These are phyloP conservation scores for Schmidtea mediterranea DNA, from an alignment of 1,140 invertebrate genomes.

Conservation along the genomic window DNA sequence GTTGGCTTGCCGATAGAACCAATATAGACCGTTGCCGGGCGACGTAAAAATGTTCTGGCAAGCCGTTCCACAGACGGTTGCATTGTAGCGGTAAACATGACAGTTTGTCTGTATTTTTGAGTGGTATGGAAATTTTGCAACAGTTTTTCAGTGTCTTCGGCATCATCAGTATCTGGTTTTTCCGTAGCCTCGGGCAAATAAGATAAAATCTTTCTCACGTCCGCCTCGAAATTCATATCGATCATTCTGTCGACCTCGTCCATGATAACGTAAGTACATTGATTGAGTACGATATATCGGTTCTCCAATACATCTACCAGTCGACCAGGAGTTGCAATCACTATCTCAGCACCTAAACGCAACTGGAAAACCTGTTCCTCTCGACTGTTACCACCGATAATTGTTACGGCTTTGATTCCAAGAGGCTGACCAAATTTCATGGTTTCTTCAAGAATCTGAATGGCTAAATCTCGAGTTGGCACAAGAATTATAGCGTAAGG, in stretches of 20 bases:
- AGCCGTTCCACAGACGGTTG: conserved; percentile 80
- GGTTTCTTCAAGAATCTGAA: conserved; percentile 97
- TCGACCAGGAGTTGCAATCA: conserved; percentile 98
- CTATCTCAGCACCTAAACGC: conserved; percentile 68
- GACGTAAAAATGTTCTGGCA: conserved; percentile 65
- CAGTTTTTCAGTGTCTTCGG: conserved; percentile 68
- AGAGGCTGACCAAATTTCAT: conserved; percentile 80
- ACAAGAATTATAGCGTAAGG: conserved; percentile 96
- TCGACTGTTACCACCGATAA: conserved; percentile 80
- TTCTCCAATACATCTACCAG: conserved; percentile 95
- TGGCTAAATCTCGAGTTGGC: conserved; percentile 88
- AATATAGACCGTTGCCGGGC: conserved; percentile 90
- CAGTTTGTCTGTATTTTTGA: conserved; percentile 91
- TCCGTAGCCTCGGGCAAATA: conserved; percentile 93
- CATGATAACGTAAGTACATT: conserved; percentile 46
- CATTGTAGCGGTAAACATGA: conserved; percentile 99
- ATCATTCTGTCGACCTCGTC: conserved; percentile 79
- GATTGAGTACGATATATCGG: conserved; percentile 72
- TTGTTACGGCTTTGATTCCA: conserved; percentile 77
- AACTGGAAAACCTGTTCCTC: conserved; percentile 88
- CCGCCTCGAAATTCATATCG: conserved; percentile 94
- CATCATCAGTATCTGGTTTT: conserved; percentile 90
- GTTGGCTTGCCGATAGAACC: conserved; percentile 91
- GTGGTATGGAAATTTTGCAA: conserved; percentile 65
- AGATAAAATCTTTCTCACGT: conserved; percentile 89